Evolutionary conservation across 2,113 vertebrate genomes (phyloP).

Genomic region (Dicentrarchus labrax): DNA sequence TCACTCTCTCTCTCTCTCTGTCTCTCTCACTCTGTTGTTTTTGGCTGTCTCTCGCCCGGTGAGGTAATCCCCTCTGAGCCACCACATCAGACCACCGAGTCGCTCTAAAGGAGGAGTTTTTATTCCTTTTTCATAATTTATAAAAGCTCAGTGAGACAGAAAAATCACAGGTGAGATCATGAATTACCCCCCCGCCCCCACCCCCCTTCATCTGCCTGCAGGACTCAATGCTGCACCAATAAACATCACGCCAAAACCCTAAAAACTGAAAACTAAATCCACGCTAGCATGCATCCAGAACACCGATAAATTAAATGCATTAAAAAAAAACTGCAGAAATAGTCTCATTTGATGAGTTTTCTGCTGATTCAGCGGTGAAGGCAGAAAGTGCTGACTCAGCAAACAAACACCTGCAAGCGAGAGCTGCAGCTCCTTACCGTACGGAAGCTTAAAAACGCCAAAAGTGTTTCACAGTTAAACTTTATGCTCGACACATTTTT

Average conservation of each 20-base stretch:
- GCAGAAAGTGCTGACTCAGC: not conserved
- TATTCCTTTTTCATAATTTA: constrained; percentile 33
- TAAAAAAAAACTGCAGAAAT: no score
- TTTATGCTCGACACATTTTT: no score
- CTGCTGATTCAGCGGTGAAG: no score
- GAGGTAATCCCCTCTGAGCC: constrained; percentile 18
- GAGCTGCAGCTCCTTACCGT: no score
- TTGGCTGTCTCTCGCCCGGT: constrained; percentile 33
- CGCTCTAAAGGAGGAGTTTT: not conserved
- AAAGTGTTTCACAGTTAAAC: no score
- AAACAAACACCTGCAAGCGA: not conserved
- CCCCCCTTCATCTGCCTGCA: not conserved
- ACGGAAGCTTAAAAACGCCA: no score
- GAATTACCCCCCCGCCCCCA: not conserved
- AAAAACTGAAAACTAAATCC: not conserved
- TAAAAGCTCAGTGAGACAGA: not conserved
- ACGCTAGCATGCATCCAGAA: no score
- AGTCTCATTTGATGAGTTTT: no score
- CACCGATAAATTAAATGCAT: no score
- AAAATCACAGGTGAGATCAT: constrained; percentile 26
- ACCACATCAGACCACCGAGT: constrained; percentile 12
- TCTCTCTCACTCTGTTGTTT: constrained; percentile 29
- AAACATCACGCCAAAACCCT: not conserved
- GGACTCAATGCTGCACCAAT: not conserved
- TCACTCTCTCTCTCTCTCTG: no score